Percentiles rank a stretch among this genome's conserved stretches.
Evolutionary conservation across 2,888 invertebrate genomes (phyloP).

Genomic region (Blomia tropicalis): DNA sequence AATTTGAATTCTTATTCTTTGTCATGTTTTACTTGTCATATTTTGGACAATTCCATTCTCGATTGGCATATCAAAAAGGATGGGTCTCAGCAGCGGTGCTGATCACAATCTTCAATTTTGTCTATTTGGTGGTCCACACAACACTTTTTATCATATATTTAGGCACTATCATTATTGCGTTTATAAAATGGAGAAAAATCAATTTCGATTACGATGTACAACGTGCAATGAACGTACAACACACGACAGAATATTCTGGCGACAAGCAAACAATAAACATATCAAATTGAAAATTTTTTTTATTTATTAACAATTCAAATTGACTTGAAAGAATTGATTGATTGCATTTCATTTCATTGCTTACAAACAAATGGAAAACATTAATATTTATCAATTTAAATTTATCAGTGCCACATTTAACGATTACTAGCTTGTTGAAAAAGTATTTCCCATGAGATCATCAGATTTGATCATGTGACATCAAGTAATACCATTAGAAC

Average conservation of each 20-base stretch:
- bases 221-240: not conserved
- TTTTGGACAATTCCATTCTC: conserved; percentile 8
- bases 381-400: too few relatives aligned
- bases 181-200: not conserved
- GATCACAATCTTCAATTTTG: not conserved
- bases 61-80: not conserved
- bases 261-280: not conserved
- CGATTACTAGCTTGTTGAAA: too few relatives aligned
- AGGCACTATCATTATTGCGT: not conserved
- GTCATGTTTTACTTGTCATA: conserved; percentile 9
- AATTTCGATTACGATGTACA: not conserved
- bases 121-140: not conserved
- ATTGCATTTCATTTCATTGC: too few relatives aligned
- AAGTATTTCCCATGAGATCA: too few relatives aligned
- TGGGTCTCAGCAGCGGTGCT: not conserved
- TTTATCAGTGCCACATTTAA: too few relatives aligned
- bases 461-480: too few relatives aligned
- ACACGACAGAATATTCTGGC: not conserved
- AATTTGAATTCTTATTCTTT: not conserved
- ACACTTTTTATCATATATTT: not conserved
- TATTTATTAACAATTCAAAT: too few relatives aligned
- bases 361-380: too few relatives aligned
- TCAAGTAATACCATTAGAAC: too few relatives aligned
- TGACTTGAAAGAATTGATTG: too few relatives aligned
- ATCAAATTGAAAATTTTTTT: too few relatives aligned